Percentiles rank a stretch among this genome's conserved stretches.
Conservation (phyloP, 2,797 vertebrate species). For the Eurystomus glaucurus region DNA sequence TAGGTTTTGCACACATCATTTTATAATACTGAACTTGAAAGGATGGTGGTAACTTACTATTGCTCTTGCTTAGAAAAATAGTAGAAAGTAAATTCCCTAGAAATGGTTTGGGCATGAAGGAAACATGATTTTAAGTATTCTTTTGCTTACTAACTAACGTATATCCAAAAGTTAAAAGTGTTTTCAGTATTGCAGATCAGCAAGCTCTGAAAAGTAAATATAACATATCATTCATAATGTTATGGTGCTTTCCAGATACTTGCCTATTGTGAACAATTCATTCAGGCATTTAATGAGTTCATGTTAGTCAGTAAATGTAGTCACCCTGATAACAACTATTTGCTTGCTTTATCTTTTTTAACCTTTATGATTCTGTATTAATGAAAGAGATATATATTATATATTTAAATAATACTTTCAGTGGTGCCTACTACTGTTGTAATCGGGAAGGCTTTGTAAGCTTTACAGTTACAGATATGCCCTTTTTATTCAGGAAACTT, state of each 20-base stretch:
- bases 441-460: background rate
- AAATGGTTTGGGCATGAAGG: background rate
- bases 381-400: background rate
- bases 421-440: constrained; percentile 6
- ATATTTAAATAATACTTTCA: constrained; percentile 50
- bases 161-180: constrained; percentile 11
- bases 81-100: background rate
- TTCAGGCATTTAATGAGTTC: constrained; percentile 33
- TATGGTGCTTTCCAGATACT: constrained; percentile 42
- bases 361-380: constrained; percentile 20
- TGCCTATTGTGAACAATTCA: constrained; percentile 38
- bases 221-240: constrained; percentile 39
- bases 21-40: background rate
- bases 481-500: background rate
- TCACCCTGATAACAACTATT: constrained; percentile 26
- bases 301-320: constrained; percentile 9
- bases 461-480: background rate
- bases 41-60: background rate
- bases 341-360: constrained; percentile 13
- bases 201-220: constrained; percentile 22
- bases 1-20: background rate
- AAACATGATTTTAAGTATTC: background rate
- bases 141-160: background rate
- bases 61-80: background rate
- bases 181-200: constrained; percentile 9